Conservation (phyloP, 1,140 invertebrate genomes). For the Apis laboriosa region DNA sequence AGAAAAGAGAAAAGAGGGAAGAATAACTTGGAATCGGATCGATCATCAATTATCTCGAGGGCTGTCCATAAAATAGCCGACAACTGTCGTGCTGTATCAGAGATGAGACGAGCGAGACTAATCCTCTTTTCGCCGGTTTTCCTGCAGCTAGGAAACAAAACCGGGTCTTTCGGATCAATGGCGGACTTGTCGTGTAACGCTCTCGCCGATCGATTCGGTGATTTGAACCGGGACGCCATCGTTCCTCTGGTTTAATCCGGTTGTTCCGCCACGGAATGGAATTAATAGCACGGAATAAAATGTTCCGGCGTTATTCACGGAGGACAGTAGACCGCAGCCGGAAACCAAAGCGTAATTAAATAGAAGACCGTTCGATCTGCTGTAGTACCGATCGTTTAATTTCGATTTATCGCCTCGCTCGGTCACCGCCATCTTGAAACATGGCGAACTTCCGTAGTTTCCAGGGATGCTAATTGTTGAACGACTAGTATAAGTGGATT, state of each 20-base stretch:
- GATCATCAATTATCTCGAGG: conserved; percentile 15
- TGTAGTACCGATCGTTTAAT: conserved; percentile 12
- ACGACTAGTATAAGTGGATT: background rate
- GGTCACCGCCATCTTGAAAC: background rate
- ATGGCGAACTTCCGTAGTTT: background rate
- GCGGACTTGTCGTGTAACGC: conserved; percentile 33
- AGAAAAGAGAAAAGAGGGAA: background rate
- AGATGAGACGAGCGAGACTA: conserved; percentile 18
- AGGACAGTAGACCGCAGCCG: conserved; percentile 4
- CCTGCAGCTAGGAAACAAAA: conserved; percentile 26
- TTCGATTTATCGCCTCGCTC: conserved; percentile 4
- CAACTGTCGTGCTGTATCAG: conserved; percentile 21
- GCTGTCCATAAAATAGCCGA: conserved; percentile 14
- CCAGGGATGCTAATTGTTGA: background rate
- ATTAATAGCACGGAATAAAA: conserved; percentile 54
- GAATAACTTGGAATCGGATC: background rate
- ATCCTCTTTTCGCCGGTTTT: conserved; percentile 28
- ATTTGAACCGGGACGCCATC: conserved; percentile 45
- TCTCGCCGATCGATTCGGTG: conserved; percentile 39
- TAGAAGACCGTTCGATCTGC: conserved; percentile 38
- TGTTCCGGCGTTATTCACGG: background rate
- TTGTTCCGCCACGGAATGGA: conserved; percentile 28
- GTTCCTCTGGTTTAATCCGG: conserved; percentile 27
- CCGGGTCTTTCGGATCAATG: conserved; percentile 44
- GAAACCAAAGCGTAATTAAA: conserved; percentile 33